These are phyloP conservation scores for Lethrus apterus DNA, from an alignment of 1,140 invertebrate species.

Conservation along the genomic window DNA sequence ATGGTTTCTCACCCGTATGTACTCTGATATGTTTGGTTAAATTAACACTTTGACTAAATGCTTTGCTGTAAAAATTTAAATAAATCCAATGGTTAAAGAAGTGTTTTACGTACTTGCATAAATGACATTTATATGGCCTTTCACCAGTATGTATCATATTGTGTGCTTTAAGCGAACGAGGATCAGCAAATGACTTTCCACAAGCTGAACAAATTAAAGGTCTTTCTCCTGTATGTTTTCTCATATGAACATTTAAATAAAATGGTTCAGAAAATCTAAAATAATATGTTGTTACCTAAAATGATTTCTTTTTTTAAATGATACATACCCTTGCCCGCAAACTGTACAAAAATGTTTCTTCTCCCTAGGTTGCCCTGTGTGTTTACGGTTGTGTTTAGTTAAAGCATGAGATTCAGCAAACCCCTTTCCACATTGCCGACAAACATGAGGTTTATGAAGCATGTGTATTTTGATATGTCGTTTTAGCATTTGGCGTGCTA, in stretches of 20 bases:
- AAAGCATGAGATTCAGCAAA: slow-evolving; percentile 34
- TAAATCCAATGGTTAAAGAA: not conserved
- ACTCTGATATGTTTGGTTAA: slow-evolving; percentile 24
- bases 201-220: slow-evolving; percentile 46
- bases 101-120: slow-evolving; percentile 43
- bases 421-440: slow-evolving; percentile 31
- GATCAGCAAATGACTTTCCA: slow-evolving; percentile 46
- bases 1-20: slow-evolving; percentile 58
- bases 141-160: slow-evolving; percentile 50
- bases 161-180: slow-evolving; percentile 48
- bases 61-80: slow-evolving; percentile 15
- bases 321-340: slow-evolving; percentile 23
- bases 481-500: slow-evolving; percentile 25
- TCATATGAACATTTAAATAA: slow-evolving; percentile 39
- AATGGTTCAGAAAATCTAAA: slow-evolving; percentile 35
- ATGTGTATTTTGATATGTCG: slow-evolving; percentile 34
- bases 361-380: slow-evolving; percentile 30
- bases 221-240: slow-evolving; percentile 41
- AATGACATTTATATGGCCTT: slow-evolving; percentile 49
- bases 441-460: slow-evolving; percentile 32
- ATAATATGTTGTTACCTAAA: slow-evolving; percentile 24
- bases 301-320: slow-evolving; percentile 27
- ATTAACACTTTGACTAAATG: slow-evolving; percentile 21
- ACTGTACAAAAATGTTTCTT: slow-evolving; percentile 25
- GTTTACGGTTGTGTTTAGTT: slow-evolving; percentile 30